Conservation (phyloP, 2,888 invertebrate species). For the Seira ritae region DNA sequence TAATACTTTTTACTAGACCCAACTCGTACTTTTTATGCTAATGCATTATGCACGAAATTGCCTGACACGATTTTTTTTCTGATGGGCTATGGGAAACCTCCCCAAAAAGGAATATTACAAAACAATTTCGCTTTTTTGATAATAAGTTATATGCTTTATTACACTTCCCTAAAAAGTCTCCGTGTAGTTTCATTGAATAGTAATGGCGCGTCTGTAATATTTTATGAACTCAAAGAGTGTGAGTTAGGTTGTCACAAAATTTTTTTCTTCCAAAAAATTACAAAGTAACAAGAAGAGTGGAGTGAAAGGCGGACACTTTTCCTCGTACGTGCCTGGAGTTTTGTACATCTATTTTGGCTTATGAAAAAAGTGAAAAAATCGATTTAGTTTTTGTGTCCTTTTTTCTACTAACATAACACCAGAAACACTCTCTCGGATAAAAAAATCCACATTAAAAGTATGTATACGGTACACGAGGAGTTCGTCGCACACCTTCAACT, state of each 20-base stretch:
- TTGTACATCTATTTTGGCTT: neutral
- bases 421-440: neutral
- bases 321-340: neutral
- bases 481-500: neutral
- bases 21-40: neutral
- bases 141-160: no score
- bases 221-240: neutral
- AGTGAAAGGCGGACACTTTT: neutral
- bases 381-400: neutral
- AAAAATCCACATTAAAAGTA: neutral
- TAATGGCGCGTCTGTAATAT: no score
- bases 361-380: neutral
- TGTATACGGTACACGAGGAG: neutral
- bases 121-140: no score
- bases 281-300: neutral
- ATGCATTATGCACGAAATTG: slow-evolving; percentile 3
- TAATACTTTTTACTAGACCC: neutral
- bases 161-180: no score
- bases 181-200: no score
- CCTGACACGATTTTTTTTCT: neutral
- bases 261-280: neutral
- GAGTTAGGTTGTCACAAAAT: neutral
- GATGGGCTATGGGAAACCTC: no score
- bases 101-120: no score
- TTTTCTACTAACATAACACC: neutral